Evolutionary conservation across 2,797 vertebrate species (phyloP).

Genomic region (Eutrigla gurnardus): DNA sequence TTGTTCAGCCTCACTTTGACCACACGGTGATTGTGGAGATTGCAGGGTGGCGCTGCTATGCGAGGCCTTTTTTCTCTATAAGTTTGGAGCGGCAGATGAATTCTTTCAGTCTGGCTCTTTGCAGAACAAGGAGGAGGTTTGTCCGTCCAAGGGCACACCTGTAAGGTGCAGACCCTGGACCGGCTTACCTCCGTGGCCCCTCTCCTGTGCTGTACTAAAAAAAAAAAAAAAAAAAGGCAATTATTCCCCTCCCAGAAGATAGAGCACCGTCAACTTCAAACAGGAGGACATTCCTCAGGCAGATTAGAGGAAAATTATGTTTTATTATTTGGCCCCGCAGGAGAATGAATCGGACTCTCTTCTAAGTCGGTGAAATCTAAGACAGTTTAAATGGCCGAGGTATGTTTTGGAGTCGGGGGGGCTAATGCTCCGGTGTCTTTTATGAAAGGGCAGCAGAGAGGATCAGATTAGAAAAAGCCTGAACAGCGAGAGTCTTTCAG

Average conservation of each 20-base stretch:
- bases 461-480: conserved; percentile 92
- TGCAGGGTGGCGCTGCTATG: conserved; percentile 69
- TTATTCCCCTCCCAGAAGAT: conserved; percentile 90
- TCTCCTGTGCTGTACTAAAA: conserved; percentile 78
- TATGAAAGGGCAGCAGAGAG: conserved; percentile 92
- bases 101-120: conserved; percentile 82
- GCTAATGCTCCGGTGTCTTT: conserved; percentile 90
- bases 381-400: conserved; percentile 95
- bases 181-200: conserved; percentile 89
- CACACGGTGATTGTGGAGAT: conserved; percentile 64
- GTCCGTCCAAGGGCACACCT: conserved; percentile 92
- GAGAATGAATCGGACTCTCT: conserved; percentile 89
- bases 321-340: conserved; percentile 93
- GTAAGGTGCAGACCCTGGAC: conserved; percentile 87
- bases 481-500: conserved; percentile 92
- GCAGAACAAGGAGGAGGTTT: conserved; percentile 90
- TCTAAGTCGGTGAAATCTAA: conserved; percentile 94
- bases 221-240: conserved; percentile 80
- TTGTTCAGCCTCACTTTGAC: conserved; percentile 68
- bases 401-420: conserved; percentile 94
- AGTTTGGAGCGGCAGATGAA: conserved; percentile 86
- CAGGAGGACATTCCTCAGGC: conserved; percentile 91
- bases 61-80: conserved; percentile 52
- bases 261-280: conserved; percentile 97
- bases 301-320: conserved; percentile 99